phyloP scores from a whole-genome alignment of 2,797 vertebrate species.

The Hoplostethus atlanticus region DNA sequence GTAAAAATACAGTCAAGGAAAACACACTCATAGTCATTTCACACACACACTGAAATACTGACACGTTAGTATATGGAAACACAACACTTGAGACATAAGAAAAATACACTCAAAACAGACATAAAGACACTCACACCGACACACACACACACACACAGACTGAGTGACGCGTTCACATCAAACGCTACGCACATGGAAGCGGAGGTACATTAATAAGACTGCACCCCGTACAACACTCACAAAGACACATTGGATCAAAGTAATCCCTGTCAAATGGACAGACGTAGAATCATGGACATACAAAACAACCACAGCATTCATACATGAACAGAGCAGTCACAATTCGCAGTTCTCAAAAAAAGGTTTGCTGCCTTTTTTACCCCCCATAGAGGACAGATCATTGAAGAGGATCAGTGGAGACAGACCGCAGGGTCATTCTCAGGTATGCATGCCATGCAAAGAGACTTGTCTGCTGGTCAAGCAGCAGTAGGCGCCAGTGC shows the following conservation, averaged over 20 bases:
- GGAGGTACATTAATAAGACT: conserved; percentile 25
- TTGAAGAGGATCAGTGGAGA: conserved; percentile 54
- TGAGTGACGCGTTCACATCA: conserved; percentile 36
- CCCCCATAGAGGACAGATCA: conserved; percentile 39
- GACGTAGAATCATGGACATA: conserved; percentile 51
- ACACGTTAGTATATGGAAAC: conserved; percentile 47
- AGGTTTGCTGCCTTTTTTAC: conserved; percentile 65
- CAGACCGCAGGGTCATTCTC: conserved; percentile 55
- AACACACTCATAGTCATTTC: conserved; percentile 29
- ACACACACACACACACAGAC: conserved; percentile 53
- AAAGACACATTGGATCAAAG: conserved; percentile 49
- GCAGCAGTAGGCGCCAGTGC: conserved; percentile 47
- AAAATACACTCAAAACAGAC: conserved; percentile 7
- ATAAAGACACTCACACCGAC: conserved; percentile 43
- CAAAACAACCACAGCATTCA: conserved; percentile 74
- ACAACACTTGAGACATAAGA: conserved; percentile 12
- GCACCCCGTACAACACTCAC: conserved; percentile 39
- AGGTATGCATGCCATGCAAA: conserved; percentile 74
- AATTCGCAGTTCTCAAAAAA: conserved; percentile 71
- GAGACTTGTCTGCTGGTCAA: conserved; percentile 50
- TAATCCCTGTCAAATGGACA: conserved; percentile 48
- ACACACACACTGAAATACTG: conserved; percentile 29
- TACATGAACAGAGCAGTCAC: conserved; percentile 71
- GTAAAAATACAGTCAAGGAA: conserved; percentile 39
- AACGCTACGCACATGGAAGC: conserved; percentile 42